Base-by-base conservation (phyloP, 2,888 invertebrate species). In the Trilocha varians region DNA sequence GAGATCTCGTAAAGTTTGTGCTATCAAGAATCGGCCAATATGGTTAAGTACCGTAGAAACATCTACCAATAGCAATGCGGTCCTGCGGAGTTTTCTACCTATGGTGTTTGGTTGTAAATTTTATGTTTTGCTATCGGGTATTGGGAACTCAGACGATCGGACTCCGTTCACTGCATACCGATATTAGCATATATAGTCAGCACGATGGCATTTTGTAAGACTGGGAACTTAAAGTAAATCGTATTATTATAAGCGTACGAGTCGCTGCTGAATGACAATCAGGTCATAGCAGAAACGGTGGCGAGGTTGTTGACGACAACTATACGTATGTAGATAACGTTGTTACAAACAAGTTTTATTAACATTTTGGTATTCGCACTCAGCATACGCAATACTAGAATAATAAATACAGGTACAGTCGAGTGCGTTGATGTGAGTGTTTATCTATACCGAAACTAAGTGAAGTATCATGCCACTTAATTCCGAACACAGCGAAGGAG, bases 121-220 rank as follows among this genome's bases (percentile, higher is more conserved):
- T 54, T 54, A 60, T 63, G 52, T 53, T 50, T 53, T 50, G 57
- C 57, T 62, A 60, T 59, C 53, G 53, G 54, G 45, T 59, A 54
- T 55, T 61, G 59, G 13, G 38, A 42, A 42, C 38, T 38, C 13
- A 71, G 73, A 70, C 67, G 57, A 58, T 58, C 53, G 62, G 68
- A 59, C 66, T 60, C 59, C 64, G 53, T 43, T 50, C 53, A 48
- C 51, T 57, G 57, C 59, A 62, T 75, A 62, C 65, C 65, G 46
- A 59, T 59, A 68, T 70, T 70, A 58, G 65, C 72, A 71, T 71
- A 62, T n/a, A 25, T 53, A 53, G 53, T 55, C 40, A 52, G 48
- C 55, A 53, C 50, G 48, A 46, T 43, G 50, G 50, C 40, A 51
- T 53, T 52, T 40, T 42, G 40, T 46, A 38, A 42, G 38, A 43